phyloP scores from a whole-genome alignment of 2,797 vertebrate genomes.

The Megaceryle alcyon region DNA sequence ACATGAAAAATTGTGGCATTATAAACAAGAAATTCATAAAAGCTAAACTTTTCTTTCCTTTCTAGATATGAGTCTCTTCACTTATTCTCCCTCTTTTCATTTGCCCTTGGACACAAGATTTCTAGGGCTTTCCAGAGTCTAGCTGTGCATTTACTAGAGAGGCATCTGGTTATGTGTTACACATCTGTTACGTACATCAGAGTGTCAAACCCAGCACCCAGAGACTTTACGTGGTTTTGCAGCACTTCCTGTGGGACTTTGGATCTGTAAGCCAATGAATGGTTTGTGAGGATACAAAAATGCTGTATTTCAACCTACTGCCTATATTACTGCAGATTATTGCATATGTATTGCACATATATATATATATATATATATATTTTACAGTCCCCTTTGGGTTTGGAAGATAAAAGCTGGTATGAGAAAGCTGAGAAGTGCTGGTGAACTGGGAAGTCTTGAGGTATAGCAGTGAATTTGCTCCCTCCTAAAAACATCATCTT shows the following conservation, averaged over 20 bases:
- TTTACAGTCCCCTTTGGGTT: not conserved
- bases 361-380: not conserved
- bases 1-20: not conserved
- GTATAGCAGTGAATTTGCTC: not conserved
- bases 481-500: not conserved
- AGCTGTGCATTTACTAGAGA: slow-evolving; percentile 16
- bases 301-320: slow-evolving; percentile 47
- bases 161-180: not conserved
- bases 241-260: not conserved
- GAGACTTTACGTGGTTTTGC: slow-evolving; percentile 24
- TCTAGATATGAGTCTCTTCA: not conserved
- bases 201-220: slow-evolving; percentile 6
- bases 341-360: not conserved
- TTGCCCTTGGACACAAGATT: not conserved
- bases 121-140: not conserved
- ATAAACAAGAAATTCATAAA: not conserved
- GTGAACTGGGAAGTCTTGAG: not conserved
- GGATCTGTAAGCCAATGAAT: slow-evolving; percentile 33
- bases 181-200: not conserved
- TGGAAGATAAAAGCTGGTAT: not conserved
- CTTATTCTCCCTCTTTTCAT: not conserved
- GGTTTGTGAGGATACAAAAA: slow-evolving; percentile 44
- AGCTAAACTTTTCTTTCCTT: not conserved
- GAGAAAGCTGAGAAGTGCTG: not conserved
- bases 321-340: not conserved